phyloP scores from a whole-genome alignment of 92 coral and sea anemone genomes.

The Porites cylindrica region DNA sequence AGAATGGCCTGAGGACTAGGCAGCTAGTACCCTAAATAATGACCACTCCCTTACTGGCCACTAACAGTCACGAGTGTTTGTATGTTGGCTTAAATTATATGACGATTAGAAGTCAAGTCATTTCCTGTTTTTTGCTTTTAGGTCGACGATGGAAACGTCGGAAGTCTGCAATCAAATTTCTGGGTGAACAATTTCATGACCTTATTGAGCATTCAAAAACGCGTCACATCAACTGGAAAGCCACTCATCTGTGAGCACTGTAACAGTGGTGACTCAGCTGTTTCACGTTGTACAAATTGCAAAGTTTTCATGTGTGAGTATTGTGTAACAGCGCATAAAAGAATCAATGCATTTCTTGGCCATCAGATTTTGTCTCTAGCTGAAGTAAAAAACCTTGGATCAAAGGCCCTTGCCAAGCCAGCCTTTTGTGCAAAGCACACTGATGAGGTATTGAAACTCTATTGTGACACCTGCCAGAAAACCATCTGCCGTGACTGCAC shows the following conservation, averaged over 20 bases:
- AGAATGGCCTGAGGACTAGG: too few species aligned
- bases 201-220: conserved; percentile 33
- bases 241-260: conserved; percentile 64
- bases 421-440: conserved; percentile 70
- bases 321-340: conserved; percentile 70
- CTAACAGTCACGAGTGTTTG: too few species aligned
- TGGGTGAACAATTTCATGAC: conserved; percentile 74
- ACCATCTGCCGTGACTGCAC: conserved; percentile 77
- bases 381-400: conserved; percentile 57
- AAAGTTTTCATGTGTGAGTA: conserved; percentile 61
- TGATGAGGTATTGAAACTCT: conserved; percentile 71
- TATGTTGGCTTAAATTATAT: too few species aligned
- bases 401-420: conserved; percentile 63
- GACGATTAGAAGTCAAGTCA: not conserved
- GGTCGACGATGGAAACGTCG: conserved; percentile 59
- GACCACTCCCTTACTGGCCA: too few species aligned
- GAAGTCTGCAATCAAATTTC: conserved; percentile 68
- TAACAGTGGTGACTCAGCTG: conserved; percentile 54
- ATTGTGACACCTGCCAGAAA: conserved; percentile 72
- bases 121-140: not conserved
- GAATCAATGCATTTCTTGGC: conserved; percentile 43
- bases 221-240: not conserved
- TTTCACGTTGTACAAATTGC: conserved; percentile 66
- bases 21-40: too few species aligned
- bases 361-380: conserved; percentile 68